phyloP scores from a whole-genome alignment of 2,888 invertebrate genomes.

The Kryphioiulus occultus region DNA sequence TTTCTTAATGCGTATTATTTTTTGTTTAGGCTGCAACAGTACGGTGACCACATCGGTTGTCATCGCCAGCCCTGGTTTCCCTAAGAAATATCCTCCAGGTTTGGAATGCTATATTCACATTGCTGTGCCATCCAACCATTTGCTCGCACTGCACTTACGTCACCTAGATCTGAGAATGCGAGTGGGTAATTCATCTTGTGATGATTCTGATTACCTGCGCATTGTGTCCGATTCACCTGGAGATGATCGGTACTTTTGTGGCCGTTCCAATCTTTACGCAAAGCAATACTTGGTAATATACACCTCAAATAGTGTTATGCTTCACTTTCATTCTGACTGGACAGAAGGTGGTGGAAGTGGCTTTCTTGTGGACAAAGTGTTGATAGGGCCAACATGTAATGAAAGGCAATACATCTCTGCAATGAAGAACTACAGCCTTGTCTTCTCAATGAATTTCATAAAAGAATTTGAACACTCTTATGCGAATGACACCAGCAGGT shows the following conservation, averaged over 20 bases:
- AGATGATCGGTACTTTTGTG: constrained; percentile 2
- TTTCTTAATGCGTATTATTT: background rate
- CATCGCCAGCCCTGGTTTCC: constrained; percentile 51
- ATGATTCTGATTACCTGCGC: constrained; percentile 10
- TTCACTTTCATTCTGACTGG: constrained; percentile 50
- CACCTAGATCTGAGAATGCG: background rate
- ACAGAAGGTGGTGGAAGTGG: constrained; percentile 27
- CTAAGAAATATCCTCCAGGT: constrained; percentile 49
- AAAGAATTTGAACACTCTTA: background rate
- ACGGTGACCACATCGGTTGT: constrained; percentile 43
- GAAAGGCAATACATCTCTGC: background rate
- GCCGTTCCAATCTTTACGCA: background rate
- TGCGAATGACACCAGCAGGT: background rate
- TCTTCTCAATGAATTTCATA: background rate
- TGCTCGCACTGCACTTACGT: background rate
- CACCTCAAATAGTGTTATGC: background rate
- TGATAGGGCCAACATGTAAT: background rate
- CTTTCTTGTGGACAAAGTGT: background rate
- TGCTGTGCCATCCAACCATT: background rate
- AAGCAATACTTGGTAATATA: background rate
- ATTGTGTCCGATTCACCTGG: background rate
- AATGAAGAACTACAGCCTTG: background rate
- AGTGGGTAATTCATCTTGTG: background rate
- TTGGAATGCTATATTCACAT: constrained; percentile 49
- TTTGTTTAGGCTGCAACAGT: constrained; percentile 49